A percentile compares a stretch with the other conserved stretches of the same genome.
phyloP scores from a whole-genome alignment of 1,140 invertebrate genomes.

The Chionoecetes opilio region DNA sequence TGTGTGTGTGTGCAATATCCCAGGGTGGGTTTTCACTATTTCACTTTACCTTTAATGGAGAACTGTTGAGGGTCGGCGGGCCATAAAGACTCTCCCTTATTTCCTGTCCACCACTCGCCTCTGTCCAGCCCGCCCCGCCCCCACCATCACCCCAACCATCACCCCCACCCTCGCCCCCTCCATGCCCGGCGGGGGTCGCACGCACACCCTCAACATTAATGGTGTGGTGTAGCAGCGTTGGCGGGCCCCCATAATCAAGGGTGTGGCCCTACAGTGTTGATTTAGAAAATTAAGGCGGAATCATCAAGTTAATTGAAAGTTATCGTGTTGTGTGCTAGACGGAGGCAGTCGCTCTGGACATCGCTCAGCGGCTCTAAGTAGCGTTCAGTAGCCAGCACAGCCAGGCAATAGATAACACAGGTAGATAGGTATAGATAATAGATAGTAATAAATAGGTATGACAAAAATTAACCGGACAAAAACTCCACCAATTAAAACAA shows the following conservation, averaged over 20 bases:
- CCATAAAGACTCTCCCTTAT: neutral
- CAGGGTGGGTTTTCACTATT: neutral
- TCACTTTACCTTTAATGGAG: neutral
- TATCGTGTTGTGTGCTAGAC: constrained; percentile 73
- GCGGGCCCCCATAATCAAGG: constrained; percentile 66
- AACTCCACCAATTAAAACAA: no score
- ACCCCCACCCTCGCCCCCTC: neutral
- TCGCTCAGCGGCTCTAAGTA: constrained; percentile 59
- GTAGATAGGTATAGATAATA: no score
- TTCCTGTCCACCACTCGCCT: neutral
- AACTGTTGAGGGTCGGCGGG: neutral
- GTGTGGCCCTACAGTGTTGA: constrained; percentile 80
- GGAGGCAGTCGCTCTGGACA: constrained; percentile 47
- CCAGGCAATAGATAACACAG: no score
- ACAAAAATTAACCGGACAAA: no score
- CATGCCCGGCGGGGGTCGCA: neutral
- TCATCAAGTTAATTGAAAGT: constrained; percentile 81
- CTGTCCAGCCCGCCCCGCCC: neutral
- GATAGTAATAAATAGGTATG: no score
- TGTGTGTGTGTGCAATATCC: constrained; percentile 30
- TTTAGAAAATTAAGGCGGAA: constrained; percentile 80
- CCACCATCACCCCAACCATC: no score
- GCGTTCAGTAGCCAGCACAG: constrained; percentile 55
- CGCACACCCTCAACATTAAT: constrained; percentile 12
- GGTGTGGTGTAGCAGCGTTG: neutral